Evolutionary conservation across 2,888 invertebrate genomes (phyloP).

Genomic region (Tiliacea aurago): DNA sequence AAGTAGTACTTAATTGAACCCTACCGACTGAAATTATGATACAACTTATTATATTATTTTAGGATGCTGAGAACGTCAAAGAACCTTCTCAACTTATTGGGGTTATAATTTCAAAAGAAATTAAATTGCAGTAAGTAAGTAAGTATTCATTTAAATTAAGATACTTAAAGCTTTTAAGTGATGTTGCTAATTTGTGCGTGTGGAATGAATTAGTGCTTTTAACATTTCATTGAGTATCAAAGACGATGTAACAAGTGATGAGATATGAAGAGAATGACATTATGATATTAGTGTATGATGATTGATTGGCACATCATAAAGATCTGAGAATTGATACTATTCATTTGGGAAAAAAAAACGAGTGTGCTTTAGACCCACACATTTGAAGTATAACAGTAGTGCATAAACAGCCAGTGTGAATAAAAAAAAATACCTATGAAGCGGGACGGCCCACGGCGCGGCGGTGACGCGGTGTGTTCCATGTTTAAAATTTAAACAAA

Average conservation of each 20-base stretch:
- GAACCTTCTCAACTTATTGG: conserved; percentile 13
- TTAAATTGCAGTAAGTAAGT: conserved; percentile 11
- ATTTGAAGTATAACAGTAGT: too few species aligned
- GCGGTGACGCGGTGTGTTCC: too few species aligned
- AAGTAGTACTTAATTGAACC: too few species aligned
- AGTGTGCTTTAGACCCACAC: too few species aligned
- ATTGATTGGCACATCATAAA: conserved; percentile 23
- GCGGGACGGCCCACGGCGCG: too few species aligned
- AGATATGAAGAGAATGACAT: background rate
- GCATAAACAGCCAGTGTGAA: too few species aligned
- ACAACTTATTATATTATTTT: too few species aligned
- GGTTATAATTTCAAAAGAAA: conserved; percentile 11
- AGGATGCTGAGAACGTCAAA: background rate
- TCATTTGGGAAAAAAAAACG: background rate
- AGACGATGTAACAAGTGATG: conserved; percentile 5
- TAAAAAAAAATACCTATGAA: too few species aligned
- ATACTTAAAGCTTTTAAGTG: conserved; percentile 24
- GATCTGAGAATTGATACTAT: conserved; percentile 2
- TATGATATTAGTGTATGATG: conserved; percentile 2
- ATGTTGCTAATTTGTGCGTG: conserved; percentile 35
- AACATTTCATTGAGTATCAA: conserved; percentile 27
- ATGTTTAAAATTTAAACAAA: too few species aligned
- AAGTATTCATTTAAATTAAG: conserved; percentile 19
- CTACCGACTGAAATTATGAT: too few species aligned
- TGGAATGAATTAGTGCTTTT: conserved; percentile 37